Percentiles rank a stretch among this genome's conserved stretches.
Evolutionary conservation across 1,140 invertebrate species (phyloP).

Genomic region (Ostrea denselamellosa): DNA sequence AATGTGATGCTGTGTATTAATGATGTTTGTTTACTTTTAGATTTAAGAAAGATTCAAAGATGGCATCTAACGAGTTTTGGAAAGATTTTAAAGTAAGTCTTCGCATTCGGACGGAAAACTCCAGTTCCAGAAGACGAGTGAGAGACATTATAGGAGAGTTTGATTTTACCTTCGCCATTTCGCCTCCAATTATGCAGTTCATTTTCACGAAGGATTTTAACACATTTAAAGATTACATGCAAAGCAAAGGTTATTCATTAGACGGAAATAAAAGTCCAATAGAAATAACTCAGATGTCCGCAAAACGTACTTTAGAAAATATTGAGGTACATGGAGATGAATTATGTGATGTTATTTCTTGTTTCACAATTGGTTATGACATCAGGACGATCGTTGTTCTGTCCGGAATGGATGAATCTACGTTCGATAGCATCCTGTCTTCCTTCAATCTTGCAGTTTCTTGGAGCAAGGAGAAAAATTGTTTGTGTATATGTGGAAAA

Average conservation of each 20-base stretch:
- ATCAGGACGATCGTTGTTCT: not conserved
- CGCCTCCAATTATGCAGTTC: slow-evolving; percentile 44
- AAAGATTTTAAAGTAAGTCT: not conserved
- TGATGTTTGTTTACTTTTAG: not conserved
- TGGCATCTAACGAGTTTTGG: not conserved
- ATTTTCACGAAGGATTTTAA: slow-evolving; percentile 45
- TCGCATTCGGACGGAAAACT: not conserved
- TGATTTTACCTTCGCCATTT: slow-evolving; percentile 38
- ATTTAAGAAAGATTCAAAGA: not conserved
- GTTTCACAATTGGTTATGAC: not conserved
- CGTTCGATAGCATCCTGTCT: not conserved
- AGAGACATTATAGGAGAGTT: slow-evolving; percentile 48
- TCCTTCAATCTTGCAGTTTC: not conserved
- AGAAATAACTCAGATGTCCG: not conserved
- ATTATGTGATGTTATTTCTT: slow-evolving; percentile 10
- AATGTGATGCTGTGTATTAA: too few relatives aligned
- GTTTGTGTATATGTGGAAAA: not conserved
- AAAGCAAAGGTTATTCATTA: not conserved
- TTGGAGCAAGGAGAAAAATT: not conserved
- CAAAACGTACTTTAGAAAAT: not conserved
- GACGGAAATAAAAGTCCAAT: not conserved
- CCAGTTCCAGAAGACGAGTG: slow-evolving; percentile 50
- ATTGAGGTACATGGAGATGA: not conserved
- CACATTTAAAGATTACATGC: slow-evolving; percentile 38
- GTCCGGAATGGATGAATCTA: not conserved